Evolutionary conservation across 2,113 vertebrate species (phyloP), one percentile per base, ranked within the genome.

Genomic region (Serinus canaria): DNA sequence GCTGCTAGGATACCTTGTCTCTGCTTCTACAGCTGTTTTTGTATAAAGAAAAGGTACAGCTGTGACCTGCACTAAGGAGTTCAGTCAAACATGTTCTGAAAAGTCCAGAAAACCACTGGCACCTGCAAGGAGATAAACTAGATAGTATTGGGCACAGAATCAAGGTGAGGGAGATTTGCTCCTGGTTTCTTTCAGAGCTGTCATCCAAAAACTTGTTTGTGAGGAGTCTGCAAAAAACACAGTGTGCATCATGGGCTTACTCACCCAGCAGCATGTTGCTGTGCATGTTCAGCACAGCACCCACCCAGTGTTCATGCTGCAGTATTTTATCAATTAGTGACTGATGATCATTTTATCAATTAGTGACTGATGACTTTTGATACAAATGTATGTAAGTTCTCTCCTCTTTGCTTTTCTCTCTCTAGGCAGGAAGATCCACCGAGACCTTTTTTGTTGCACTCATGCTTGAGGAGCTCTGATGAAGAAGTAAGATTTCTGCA

Each of bases 401-500:
- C 9, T 56, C 6, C 50, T 21, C 67, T 41, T 20, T 11, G 2
- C 15, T 27, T 52, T 59, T 35, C 8, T 5, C 30, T 6, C 5
- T 44, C 68, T 95, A 99, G 99, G 96, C 98, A 98, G 78, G 99
- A 99, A 96, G 99, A 99, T 92, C 97, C 98, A 44, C 98, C 98
- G 0, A 98, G 97, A 85, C 98, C 98, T 25, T 99, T 99, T 98
- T 97, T 98, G 78, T 97, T 99, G 73, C 99, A 99, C 81, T 94
- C 99, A 0, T 99, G 99, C 96, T 98, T 99, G 97, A 98, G 97
- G 91, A 98, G 96, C 89, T 95, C 98, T 6, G 98, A 98, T 44
- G 98, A 99, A 75, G 99, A 99, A 98, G 96, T 98, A 95, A 98
- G 98, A 90, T 99, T 99, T 95, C 98, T 99, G 62, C 99, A 99